Base-by-base conservation (phyloP, 1,140 invertebrate species). In the Galendromus occidentalis region DNA sequence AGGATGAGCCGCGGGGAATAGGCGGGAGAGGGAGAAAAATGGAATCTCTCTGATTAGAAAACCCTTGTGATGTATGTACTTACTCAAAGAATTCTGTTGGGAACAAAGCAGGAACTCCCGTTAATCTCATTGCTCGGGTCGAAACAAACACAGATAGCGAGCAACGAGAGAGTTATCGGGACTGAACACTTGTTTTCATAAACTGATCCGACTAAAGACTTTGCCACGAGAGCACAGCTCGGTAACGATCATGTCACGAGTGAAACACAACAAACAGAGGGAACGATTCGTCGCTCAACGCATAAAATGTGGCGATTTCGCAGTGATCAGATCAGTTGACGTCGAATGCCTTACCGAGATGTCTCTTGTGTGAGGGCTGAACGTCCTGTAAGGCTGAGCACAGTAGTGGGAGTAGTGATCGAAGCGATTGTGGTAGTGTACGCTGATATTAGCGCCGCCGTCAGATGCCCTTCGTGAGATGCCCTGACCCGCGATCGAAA, bases 401-500 rank as follows among this genome's bases (percentile, higher is more conserved):
- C 25, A 59, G 51, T 59, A 20, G 22, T 59, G 25, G 51, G 14
- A 59, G 33, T 59, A 59, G 51, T 59, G 51, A 14, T 59, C 51
- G 22, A 59, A 59, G 51, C 51, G 51, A 59, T 59, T 71, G 69
- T 25, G 71, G 68, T 68, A 75, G 75, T 39, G 73, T 66, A 63
- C 75, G 74, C 51, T 59, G 59, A 93, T 82, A 80, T 95, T 92
- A 44, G 91, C 91, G 64, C 92, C 91, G 70, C 92, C 92, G 79
- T 97, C 92, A 6, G 91, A 95, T 59, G 92, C 92, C 71, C 92
- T 82, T 65, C 92, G 80, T 88, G 78, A 93, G 88, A 55, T 84
- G 83, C 68, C 85, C 84, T 69, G 82, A 85, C 69, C 28, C 44
- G 45, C 30, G 30, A 39, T 66, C 20, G 22, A 17, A 28, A 7